A percentile compares a stretch with the other conserved stretches of the same genome.
These are phyloP conservation scores for Nomia melanderi DNA, from an alignment of 1,140 invertebrate species.

Conservation along the genomic window DNA sequence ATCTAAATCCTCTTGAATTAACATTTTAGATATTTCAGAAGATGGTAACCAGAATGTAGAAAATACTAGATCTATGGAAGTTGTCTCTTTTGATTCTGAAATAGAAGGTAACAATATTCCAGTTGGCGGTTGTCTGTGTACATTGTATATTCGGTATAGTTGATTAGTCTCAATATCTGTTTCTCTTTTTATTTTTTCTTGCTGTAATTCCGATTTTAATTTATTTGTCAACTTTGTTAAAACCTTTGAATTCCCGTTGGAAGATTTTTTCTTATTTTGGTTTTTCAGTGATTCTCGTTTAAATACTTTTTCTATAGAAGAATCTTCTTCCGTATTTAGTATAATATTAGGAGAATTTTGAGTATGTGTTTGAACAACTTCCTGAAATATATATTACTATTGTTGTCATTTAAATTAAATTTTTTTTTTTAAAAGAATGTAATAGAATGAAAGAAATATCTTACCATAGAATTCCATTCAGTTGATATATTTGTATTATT, in stretches of 20 bases:
- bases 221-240: conserved; percentile 20
- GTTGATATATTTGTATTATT: neutral
- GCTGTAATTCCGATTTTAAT: neutral
- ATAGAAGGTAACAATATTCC: conserved; percentile 76
- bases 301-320: conserved; percentile 46
- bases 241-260: neutral
- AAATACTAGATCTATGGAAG: conserved; percentile 81
- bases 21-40: conserved; percentile 73
- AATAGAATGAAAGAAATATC: neutral
- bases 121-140: conserved; percentile 77
- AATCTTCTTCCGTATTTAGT: conserved; percentile 11
- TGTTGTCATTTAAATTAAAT: neutral
- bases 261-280: neutral
- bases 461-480: neutral
- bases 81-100: conserved; percentile 63
- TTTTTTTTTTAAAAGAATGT: neutral
- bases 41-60: conserved; percentile 82
- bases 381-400: conserved; percentile 9
- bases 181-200: conserved; percentile 27
- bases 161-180: conserved; percentile 40
- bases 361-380: conserved; percentile 1
- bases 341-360: conserved; percentile 12
- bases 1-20: conserved; percentile 79
- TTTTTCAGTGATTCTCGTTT: conserved; percentile 43
- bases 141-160: conserved; percentile 70